Percentiles rank a stretch among this genome's conserved stretches.
phyloP scores from a whole-genome alignment of 2,888 invertebrate genomes.

The Xestia ashworthii region DNA sequence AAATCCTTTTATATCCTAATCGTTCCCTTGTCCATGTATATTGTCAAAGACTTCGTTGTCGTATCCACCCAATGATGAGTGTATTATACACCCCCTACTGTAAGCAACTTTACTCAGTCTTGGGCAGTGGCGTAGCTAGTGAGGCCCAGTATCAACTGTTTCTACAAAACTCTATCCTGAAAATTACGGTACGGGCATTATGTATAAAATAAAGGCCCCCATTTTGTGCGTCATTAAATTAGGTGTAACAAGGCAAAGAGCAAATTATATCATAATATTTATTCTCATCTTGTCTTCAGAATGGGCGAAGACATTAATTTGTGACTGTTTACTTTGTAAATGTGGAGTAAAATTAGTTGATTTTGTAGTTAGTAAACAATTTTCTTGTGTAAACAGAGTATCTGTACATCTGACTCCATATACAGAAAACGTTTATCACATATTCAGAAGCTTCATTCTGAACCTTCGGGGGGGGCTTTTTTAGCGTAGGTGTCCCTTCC shows the following conservation, averaged over 20 bases:
- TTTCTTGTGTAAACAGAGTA: not conserved
- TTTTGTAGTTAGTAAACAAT: not conserved
- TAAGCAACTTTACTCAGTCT: not conserved
- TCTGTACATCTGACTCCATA: not conserved
- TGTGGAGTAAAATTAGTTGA: not conserved
- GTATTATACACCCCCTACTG: not conserved
- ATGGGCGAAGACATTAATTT: conserved; percentile 5
- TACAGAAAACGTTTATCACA: too few relatives aligned
- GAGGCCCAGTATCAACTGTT: too few relatives aligned
- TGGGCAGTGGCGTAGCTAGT: too few relatives aligned
- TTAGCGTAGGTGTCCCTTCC: too few relatives aligned
- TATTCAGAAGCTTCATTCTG: too few relatives aligned
- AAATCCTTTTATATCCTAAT: not conserved
- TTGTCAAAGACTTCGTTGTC: not conserved
- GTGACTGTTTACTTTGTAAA: not conserved
- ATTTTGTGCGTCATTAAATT: not conserved
- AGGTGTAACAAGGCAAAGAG: not conserved
- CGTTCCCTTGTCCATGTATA: not conserved
- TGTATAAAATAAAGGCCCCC: too few relatives aligned
- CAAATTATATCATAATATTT: conserved; percentile 12
- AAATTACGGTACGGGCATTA: too few relatives aligned
- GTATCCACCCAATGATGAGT: not conserved
- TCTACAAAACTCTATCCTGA: too few relatives aligned
- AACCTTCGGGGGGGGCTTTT: too few relatives aligned
- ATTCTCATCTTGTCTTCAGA: conserved; percentile 1